Conservation (phyloP, 2,113 vertebrate genomes). For the Neodon shergylaensis region DNA sequence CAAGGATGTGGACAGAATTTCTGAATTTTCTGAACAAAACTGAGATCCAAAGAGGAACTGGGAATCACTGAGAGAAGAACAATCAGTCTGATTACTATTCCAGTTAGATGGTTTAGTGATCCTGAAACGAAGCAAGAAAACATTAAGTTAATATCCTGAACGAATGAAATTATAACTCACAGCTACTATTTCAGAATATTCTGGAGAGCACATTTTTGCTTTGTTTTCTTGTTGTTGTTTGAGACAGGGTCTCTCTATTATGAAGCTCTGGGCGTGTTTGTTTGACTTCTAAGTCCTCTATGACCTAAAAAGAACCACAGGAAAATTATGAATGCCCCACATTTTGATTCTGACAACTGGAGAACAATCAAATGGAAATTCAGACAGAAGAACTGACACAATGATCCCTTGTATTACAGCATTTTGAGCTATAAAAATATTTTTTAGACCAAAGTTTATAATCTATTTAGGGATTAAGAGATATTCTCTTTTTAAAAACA, state of each 20-base stretch:
- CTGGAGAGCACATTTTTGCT: not conserved
- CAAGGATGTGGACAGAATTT: slow-evolving; percentile 84
- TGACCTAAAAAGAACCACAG: slow-evolving; percentile 19
- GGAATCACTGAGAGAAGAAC: slow-evolving; percentile 90
- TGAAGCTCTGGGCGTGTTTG: not conserved
- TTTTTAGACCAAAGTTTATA: not conserved
- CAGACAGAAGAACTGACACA: not conserved
- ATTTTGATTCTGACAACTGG: slow-evolving; percentile 40
- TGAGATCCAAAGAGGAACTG: slow-evolving; percentile 95
- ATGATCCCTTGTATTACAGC: not conserved
- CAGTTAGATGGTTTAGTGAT: slow-evolving; percentile 80
- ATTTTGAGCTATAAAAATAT: not conserved
- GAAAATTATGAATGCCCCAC: not conserved
- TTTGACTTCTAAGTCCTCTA: not conserved
- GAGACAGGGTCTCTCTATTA: not conserved
- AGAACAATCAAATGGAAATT: slow-evolving; percentile 41
- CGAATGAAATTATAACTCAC: slow-evolving; percentile 44
- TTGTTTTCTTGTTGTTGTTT: not conserved
- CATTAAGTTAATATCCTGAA: slow-evolving; percentile 21
- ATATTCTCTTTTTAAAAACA: no score
- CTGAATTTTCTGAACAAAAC: slow-evolving; percentile 90
- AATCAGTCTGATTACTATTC: slow-evolving; percentile 85
- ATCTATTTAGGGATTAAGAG: not conserved
- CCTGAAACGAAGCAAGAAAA: slow-evolving; percentile 79
- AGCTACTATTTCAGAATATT: slow-evolving; percentile 53